These are phyloP conservation scores for Sander lucioperca DNA, from an alignment of 2,113 vertebrate genomes.

Conservation along the genomic window DNA sequence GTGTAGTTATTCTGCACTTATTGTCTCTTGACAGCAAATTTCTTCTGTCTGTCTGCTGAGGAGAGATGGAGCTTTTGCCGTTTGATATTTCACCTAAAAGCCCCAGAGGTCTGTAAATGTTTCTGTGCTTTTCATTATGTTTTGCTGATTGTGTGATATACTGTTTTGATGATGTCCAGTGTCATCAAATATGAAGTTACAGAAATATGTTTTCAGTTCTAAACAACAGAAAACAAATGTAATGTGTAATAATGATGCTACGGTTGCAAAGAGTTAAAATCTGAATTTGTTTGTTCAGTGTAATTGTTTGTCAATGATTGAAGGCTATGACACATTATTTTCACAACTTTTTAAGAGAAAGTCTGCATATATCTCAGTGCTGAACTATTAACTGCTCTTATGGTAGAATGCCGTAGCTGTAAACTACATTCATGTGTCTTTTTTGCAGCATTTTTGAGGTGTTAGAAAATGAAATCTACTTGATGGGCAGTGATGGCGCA, in stretches of 20 bases:
- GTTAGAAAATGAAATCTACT: too few species aligned
- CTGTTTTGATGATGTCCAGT: not conserved
- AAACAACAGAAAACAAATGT: not conserved
- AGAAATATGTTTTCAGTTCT: not conserved
- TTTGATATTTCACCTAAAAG: conserved; percentile 6
- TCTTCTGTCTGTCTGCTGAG: not conserved
- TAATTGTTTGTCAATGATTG: not conserved
- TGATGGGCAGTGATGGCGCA: too few species aligned
- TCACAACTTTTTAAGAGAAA: not conserved
- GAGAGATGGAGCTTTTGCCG: conserved; percentile 25
- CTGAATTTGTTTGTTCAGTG: not conserved
- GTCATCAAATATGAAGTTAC: not conserved
- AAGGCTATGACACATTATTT: not conserved
- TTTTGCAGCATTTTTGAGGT: too few species aligned
- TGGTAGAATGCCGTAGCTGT: not conserved
- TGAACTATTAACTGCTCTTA: not conserved
- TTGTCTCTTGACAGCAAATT: not conserved
- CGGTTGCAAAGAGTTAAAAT: too few species aligned
- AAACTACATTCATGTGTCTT: too few species aligned
- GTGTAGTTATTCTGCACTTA: not conserved
- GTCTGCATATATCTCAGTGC: not conserved
- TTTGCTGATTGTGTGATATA: too few species aligned
- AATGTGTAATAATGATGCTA: too few species aligned
- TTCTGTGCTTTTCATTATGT: too few species aligned
- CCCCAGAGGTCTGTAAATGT: conserved; percentile 24